A percentile compares a stretch with the other conserved stretches of the same genome.
Conservation (phyloP, 2,888 invertebrate genomes). For the Hyposoter didymator region DNA sequence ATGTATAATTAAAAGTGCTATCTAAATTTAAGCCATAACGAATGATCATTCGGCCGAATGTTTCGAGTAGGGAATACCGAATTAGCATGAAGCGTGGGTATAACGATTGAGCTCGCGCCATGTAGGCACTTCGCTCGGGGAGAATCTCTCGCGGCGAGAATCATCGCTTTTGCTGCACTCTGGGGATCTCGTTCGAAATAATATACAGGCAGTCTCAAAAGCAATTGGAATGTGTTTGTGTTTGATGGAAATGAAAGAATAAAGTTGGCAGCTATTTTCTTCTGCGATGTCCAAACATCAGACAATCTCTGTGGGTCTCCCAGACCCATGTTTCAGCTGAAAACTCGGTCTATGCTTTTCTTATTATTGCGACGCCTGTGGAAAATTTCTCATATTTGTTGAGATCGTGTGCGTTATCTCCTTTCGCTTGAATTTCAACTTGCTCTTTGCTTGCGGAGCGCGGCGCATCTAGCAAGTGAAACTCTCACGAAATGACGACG, state of each 20-base stretch:
- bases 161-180: constrained; percentile 7
- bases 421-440: constrained; percentile 30
- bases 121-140: constrained; percentile 26
- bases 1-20: constrained; percentile 18
- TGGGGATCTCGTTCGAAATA: background rate
- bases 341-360: constrained; percentile 1
- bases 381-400: background rate
- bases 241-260: background rate
- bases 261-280: background rate
- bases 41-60: constrained; percentile 35
- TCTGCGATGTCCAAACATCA: background rate
- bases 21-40: constrained; percentile 18
- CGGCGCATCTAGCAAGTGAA: background rate
- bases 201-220: background rate
- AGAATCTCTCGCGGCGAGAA: constrained; percentile 23
- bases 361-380: background rate
- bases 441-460: constrained; percentile 1
- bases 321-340: constrained; percentile 42
- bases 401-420: constrained; percentile 43
- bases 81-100: constrained; percentile 52
- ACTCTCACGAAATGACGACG: constrained; percentile 65
- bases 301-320: background rate
- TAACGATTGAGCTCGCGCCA: constrained; percentile 40
- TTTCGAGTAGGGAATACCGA: constrained; percentile 11
- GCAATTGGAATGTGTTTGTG: background rate